Percentiles rank a stretch among this genome's conserved stretches.
Conservation (phyloP, 2,888 invertebrate genomes). For the Lochmaea capreae region DNA sequence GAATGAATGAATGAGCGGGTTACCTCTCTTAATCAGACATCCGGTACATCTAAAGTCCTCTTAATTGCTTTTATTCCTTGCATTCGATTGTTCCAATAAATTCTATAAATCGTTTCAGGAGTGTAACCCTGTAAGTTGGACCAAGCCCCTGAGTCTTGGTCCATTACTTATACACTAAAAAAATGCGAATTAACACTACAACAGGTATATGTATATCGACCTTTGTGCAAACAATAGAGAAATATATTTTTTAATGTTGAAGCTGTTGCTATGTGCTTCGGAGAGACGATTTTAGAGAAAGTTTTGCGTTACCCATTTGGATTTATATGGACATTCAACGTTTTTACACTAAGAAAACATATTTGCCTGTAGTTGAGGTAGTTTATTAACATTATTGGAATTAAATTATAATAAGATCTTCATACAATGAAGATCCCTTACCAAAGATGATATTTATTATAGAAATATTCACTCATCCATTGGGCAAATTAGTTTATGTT, state of each 20-base stretch:
- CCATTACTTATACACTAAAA: constrained; percentile 32
- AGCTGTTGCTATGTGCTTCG: constrained; percentile 33
- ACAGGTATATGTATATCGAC: constrained; percentile 35
- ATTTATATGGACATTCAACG: constrained; percentile 5
- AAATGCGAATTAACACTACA: constrained; percentile 22
- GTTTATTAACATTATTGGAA: too few species aligned
- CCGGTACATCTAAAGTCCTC: too few species aligned
- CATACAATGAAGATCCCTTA: too few species aligned
- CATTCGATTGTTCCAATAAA: background rate
- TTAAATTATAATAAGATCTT: too few species aligned
- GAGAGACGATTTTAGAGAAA: constrained; percentile 33
- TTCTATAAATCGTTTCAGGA: background rate
- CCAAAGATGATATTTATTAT: too few species aligned
- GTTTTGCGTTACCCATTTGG: constrained; percentile 16
- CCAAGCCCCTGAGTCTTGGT: constrained; percentile 30
- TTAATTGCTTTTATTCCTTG: too few species aligned
- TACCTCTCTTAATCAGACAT: too few species aligned
- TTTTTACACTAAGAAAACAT: constrained; percentile 4
- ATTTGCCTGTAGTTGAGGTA: too few species aligned
- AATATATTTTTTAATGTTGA: constrained; percentile 24
- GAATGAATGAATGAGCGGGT: too few species aligned
- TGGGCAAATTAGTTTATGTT: too few species aligned
- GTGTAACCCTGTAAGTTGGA: constrained; percentile 22
- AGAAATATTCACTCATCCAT: too few species aligned
- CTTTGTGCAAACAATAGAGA: constrained; percentile 33